Evolutionary conservation across 2,797 vertebrate species (phyloP), one percentile per base, ranked within the genome.

Genomic region (Nyctalus aviator): DNA sequence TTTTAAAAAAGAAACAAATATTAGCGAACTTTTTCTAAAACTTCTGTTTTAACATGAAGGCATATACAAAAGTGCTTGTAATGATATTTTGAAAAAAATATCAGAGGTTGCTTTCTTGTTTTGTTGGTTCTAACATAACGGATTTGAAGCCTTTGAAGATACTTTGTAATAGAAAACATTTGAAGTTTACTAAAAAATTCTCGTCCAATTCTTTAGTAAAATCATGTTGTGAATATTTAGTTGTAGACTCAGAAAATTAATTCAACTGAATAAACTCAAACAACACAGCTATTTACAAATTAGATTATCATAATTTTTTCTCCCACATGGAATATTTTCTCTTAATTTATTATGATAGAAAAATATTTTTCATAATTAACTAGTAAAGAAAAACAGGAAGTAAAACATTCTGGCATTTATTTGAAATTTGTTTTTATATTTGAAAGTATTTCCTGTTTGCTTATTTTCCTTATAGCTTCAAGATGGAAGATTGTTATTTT

Each of bases 231-330:
- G 86, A 95, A 69, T 85, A 92, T 94, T 94, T 95, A 46, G 27
- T 88, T 91, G 23, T 87, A 92, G 55, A 50, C 73, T 93, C 90
- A 90, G 82, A 94, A 96, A 94, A 96, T 88, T 93, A 93, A 90
- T 96, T 93, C 72, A 92, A 6, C 71, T 72, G 92, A 95, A 88
- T 64, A 84, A 92, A 75, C 57, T 75, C 79, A 46, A 53, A 94
- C 79, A 78, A 83, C 85, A 95, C 15, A 85, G 23, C 55, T 85
- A 75, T 86, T 94, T 84, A 93, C 44, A 92, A 92, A 94, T 93
- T 88, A 90, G 50, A 95, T 95, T 95, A 92, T 94, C 68, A 88
- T 96, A 84, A 83, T 53, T 94, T 82, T 96, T 78, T 84, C 57
- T 94, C 41, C 48, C 91, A 95, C 78, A 53, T 95, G 84, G 75